Evolutionary conservation across 1,140 invertebrate genomes (phyloP), one percentile per base, ranked within the genome.

Genomic region (Drosophila ananassae): DNA sequence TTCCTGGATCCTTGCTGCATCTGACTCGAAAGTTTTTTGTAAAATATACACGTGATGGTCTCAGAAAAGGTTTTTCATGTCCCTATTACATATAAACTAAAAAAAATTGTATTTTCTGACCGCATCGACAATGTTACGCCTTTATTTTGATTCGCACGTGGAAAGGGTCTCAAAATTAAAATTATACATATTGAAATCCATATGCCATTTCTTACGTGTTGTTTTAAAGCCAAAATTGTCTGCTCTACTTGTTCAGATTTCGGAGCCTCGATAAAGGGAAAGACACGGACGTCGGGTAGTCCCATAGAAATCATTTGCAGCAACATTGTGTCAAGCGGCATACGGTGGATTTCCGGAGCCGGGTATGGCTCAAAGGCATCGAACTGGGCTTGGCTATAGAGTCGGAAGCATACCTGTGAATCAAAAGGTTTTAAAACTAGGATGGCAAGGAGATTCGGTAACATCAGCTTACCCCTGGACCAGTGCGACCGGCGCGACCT

Each of bases 281-380:
- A 99, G 83, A 96, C 95, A 37, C 97, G 93, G 8, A 97, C 96
- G 93, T 99, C 96, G 48, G 95, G 97, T 25, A 99, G 93, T 0
- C 98, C 98, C 94, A 99, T 96, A 0, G 98, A 95, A 41, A 99
- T 95, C 97, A 99, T 98, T 90, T 99, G 96, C 17, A 99, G 93
- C 10, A 99, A 91, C 7, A 99, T 93, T 0, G 97, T 97, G 85
- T 99, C 98, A 5, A 99, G 92, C 0, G 98, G 97, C 0, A 99
- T 98, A 58, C 98, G 93, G 79, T 97, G 95, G 53, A 99, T 96
- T 93, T 99, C 98, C 0, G 99, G 98, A 2, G 96, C 96, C 24
- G 95, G 94, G 91, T 97, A 99, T 53, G 97, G 95, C 66, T 96
- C 95, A 79, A 95, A 93, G 6, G 92, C 92, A 2, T 92, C 87